Evolutionary conservation across 2,113 vertebrate genomes (phyloP).

Genomic region (Tragelaphus buxtoni): DNA sequence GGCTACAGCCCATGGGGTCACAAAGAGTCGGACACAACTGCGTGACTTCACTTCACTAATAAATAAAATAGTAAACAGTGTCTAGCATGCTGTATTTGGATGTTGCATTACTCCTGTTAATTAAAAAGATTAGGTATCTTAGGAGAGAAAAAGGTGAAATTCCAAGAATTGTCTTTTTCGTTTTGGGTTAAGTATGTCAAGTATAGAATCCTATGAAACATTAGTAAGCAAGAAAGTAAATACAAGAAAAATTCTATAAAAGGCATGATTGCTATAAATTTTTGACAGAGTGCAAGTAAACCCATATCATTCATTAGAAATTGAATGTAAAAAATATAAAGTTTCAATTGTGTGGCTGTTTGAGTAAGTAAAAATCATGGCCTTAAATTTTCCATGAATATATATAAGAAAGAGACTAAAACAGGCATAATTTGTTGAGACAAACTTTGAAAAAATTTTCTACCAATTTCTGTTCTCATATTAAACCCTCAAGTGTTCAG

Average conservation of each 20-base stretch:
- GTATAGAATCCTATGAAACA: neutral
- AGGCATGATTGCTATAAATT: neutral
- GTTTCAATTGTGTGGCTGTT: neutral
- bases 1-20: no score
- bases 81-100: neutral
- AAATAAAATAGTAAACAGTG: neutral
- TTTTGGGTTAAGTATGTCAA: neutral
- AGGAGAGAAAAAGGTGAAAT: neutral
- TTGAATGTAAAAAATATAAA: slow-evolving; percentile 6
- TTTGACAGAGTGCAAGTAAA: neutral
- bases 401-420: neutral
- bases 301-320: slow-evolving; percentile 22
- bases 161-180: neutral
- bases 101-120: neutral
- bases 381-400: neutral
- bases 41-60: neutral
- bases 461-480: neutral
- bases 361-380: neutral
- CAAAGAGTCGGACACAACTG: no score
- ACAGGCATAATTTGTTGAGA: slow-evolving; percentile 15
- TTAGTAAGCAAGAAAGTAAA: slow-evolving; percentile 25
- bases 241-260: neutral
- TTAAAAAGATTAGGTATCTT: neutral
- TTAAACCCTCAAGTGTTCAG: neutral
- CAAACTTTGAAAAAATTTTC: slow-evolving; percentile 7